A percentile compares a stretch with the other conserved stretches of the same genome.
These are phyloP conservation scores for Macquaria ambigua DNA, from an alignment of 2,113 vertebrate genomes.

Conservation along the genomic window DNA sequence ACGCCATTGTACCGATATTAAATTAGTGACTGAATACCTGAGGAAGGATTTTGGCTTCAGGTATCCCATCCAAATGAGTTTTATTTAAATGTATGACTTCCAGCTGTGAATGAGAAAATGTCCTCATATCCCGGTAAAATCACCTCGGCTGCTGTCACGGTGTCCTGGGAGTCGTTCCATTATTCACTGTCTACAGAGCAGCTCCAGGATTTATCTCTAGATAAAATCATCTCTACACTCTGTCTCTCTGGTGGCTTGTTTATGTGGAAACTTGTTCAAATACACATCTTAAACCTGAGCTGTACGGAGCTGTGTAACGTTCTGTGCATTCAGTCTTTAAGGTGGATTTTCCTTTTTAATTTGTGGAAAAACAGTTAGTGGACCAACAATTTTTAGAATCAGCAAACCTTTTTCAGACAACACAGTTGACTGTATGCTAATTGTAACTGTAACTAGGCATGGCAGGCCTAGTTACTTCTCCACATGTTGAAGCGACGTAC, in stretches of 20 bases:
- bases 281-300: conserved; percentile 18
- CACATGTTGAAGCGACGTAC: background rate
- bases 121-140: conserved; percentile 28
- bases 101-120: conserved; percentile 42
- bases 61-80: conserved; percentile 43
- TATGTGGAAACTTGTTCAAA: conserved; percentile 19
- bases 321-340: background rate
- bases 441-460: background rate
- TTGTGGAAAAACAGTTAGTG: too few relatives aligned
- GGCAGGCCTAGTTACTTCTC: background rate
- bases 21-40: conserved; percentile 62
- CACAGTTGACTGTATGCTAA: background rate
- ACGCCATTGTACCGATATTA: conserved; percentile 50
- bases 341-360: too few relatives aligned
- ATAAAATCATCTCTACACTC: conserved; percentile 10
- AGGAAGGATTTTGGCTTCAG: conserved; percentile 34
- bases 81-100: conserved; percentile 51
- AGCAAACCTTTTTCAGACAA: background rate
- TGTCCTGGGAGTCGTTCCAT: conserved; percentile 47
- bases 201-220: conserved; percentile 34
- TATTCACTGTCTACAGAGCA: conserved; percentile 52
- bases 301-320: background rate
- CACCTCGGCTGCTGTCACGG: conserved; percentile 3
- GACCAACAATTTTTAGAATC: too few relatives aligned
- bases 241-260: conserved; percentile 24